Percentiles rank a stretch among this genome's conserved stretches.
Evolutionary conservation across 2,888 invertebrate species (phyloP).

Genomic region (Strigamia crassipes): DNA sequence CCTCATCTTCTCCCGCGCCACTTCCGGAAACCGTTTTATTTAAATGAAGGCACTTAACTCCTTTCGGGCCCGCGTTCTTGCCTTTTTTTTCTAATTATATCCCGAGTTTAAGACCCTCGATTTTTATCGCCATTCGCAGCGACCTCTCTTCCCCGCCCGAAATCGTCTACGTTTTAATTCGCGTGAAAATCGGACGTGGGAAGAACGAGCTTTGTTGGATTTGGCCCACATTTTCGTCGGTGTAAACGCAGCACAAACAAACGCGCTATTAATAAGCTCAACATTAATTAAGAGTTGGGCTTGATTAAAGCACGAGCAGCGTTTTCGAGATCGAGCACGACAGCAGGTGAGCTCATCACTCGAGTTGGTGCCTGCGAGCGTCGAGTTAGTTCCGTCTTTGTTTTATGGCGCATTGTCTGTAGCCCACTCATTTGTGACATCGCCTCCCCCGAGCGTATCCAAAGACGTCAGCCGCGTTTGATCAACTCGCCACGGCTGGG

Average conservation of each 20-base stretch:
- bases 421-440: slow-evolving; percentile 40
- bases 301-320: neutral
- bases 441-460: slow-evolving; percentile 38
- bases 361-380: neutral
- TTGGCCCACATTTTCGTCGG: neutral
- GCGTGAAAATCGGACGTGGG: neutral
- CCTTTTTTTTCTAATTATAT: too few species aligned
- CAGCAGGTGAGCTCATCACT: slow-evolving; percentile 42
- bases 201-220: neutral
- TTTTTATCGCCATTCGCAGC: too few species aligned
- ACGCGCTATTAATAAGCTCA: neutral
- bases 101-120: too few species aligned
- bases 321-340: neutral
- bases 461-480: slow-evolving; percentile 42
- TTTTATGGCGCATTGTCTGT: slow-evolving; percentile 40
- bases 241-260: neutral
- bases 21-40: neutral
- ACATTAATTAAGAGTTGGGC: slow-evolving; percentile 2
- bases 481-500: slow-evolving; percentile 40
- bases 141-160: too few species aligned
- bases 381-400: slow-evolving; percentile 42
- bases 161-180: neutral
- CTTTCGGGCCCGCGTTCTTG: too few species aligned
- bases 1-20: neutral
- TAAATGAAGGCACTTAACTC: too few species aligned